Base-by-base conservation (phyloP, 92 coral and sea anemone species). In the Umimayanthus kanabou region DNA sequence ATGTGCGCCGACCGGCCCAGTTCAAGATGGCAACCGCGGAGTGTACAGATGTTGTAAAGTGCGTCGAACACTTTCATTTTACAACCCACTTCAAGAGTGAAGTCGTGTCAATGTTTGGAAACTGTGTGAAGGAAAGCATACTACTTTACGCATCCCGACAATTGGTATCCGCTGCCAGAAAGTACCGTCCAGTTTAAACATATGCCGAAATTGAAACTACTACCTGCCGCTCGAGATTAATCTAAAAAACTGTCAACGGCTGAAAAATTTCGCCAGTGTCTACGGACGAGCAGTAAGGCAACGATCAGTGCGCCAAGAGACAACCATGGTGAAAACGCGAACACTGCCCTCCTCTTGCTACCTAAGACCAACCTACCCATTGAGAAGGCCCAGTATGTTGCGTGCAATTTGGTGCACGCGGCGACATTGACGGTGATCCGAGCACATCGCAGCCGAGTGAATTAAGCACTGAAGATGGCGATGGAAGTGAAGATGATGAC, bases 301-400 rank as follows among this genome's bases (percentile, higher is more conserved):
- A 33, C 37, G 37, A 33, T 33, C 37, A 33, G 37, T 33, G 37
- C 37, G 37, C 37, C 37, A 33, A 33, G 37, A 33, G 37, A 33
- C 37, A 33, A 33, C 37, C 37, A 33, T 84, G 80, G 79, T n/a
- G 50, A 85, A 85, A 85, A 25, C 88, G 22, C 80, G 88, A 33
- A 85, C 88, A 40, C 76, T 85, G 80, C 88, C 65, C 25, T 64
- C 88, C 28, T 40, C 88, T 69, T 85, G 88, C 88, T 70, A 85
- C n/a, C n/a, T 85, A 53, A 85, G 88, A 64, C 64, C 75, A 85
- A 85, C 64, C 61, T 85, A 43, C 88, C 88, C 57, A 85, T 85
- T 40, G 33, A 85, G 58, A 61, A 71, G 23, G 37, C 1, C 37
- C 37, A 2, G 67, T 85, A 22, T 20, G 30, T 10, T 66, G 73